phyloP scores from a whole-genome alignment of 2,888 invertebrate genomes.

The Drymonia ruficornis region DNA sequence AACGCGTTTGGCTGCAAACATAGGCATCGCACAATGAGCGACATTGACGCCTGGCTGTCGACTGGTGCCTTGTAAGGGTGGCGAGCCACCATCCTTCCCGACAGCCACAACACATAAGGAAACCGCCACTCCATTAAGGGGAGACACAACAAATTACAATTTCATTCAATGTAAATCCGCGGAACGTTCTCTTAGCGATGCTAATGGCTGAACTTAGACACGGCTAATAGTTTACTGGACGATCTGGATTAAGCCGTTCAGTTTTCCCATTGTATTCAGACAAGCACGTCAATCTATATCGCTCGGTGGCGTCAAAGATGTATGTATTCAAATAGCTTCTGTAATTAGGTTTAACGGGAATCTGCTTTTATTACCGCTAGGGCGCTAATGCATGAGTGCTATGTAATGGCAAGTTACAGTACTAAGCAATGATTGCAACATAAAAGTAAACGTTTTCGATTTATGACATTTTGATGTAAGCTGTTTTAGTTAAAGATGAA shows the following conservation, averaged over 20 bases:
- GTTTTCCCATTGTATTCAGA: conserved; percentile 60
- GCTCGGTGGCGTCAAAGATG: conserved; percentile 43
- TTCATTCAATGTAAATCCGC: conserved; percentile 80
- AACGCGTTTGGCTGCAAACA: conserved; percentile 52
- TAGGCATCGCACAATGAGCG: conserved; percentile 64
- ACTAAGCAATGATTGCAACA: conserved; percentile 19
- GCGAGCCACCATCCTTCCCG: conserved; percentile 48
- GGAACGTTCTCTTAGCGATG: conserved; percentile 56
- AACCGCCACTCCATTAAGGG: conserved; percentile 53
- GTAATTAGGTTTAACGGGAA: conserved; percentile 49
- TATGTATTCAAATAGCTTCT: conserved; percentile 52
- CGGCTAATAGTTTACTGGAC: conserved; percentile 69
- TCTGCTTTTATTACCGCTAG: conserved; percentile 36
- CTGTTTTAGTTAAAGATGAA: conserved; percentile 7
- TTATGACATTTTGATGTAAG: conserved; percentile 20
- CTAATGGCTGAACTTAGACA: conserved; percentile 72
- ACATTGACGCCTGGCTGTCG: conserved; percentile 58
- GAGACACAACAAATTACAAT: conserved; percentile 75
- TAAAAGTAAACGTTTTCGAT: conserved; percentile 25
- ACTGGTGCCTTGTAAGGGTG: conserved; percentile 58
- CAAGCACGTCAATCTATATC: conserved; percentile 59
- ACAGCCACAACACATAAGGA: conserved; percentile 53
- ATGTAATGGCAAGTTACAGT: conserved; percentile 26
- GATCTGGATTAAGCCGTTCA: conserved; percentile 68
- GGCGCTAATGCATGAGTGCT: conserved; percentile 28